These are phyloP conservation scores for Podabrus alpinus DNA, from an alignment of 2,888 invertebrate genomes.

Conservation along the genomic window DNA sequence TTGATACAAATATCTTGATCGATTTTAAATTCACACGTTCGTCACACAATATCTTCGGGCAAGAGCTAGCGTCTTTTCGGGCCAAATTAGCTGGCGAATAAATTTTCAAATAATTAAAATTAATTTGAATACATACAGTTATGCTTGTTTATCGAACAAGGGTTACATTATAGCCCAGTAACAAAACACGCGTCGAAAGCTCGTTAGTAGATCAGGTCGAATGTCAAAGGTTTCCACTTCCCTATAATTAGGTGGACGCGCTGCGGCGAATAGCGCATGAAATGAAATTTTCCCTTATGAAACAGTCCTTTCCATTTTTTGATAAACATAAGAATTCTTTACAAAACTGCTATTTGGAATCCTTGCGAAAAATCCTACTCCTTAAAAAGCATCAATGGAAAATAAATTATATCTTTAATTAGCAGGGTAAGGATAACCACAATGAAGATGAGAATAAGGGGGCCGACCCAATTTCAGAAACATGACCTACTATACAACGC, in stretches of 20 bases:
- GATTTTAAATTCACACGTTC: not conserved
- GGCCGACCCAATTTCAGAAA: not conserved
- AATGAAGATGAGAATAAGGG: not conserved
- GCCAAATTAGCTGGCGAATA: not conserved
- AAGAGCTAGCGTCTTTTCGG: no score
- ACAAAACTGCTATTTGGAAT: not conserved
- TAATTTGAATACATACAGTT: not conserved
- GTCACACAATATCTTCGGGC: not conserved
- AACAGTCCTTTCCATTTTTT: conserved; percentile 10
- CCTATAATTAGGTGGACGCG: conserved; percentile 55
- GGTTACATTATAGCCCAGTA: conserved; percentile 40
- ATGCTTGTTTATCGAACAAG: not conserved
- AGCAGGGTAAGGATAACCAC: not conserved
- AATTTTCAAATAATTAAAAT: not conserved
- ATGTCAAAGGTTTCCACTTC: conserved; percentile 59
- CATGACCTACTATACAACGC: not conserved
- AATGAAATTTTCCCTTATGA: conserved; percentile 25
- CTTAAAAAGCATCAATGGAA: not conserved
- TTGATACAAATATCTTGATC: not conserved
- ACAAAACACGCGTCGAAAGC: conserved; percentile 53
- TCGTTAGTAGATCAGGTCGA: conserved; percentile 57
- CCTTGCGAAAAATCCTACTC: not conserved
- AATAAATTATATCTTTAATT: not conserved
- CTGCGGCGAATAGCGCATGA: conserved; percentile 47
- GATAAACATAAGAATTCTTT: no score